Evolutionary conservation across 1,140 invertebrate genomes (phyloP), one percentile per base, ranked within the genome.

Genomic region (Drosophila guanche): DNA sequence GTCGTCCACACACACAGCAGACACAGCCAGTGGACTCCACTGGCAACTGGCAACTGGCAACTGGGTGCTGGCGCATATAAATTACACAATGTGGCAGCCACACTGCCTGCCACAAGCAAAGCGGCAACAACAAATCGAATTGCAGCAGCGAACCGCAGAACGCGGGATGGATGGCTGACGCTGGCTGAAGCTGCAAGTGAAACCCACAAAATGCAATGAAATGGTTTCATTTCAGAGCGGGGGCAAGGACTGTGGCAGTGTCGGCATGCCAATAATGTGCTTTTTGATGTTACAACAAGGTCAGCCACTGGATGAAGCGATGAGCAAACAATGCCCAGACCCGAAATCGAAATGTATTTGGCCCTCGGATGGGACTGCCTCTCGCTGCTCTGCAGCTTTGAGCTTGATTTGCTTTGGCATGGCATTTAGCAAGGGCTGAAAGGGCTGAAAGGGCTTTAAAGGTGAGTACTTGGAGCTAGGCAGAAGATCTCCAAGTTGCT

Each of bases 181-280:
- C 16, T 20, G 16, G 16, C 16, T 20, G 16, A 1, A 20, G 57
- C n/a, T 60, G 53, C 81, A 78, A 79, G 83, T 88, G 83, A 86
- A 86, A 79, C 83, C 83, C 83, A 76, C 61, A 79, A 86, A 86
- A 81, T 86, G 83, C 83, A 86, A 86, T 86, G 83, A 86, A 86
- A 86, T 86, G 83, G 78, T 75, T 88, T n/a, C n/a, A n/a, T n/a
- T n/a, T n/a, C n/a, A n/a, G n/a, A n/a, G n/a, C n/a, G n/a, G n/a
- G 40, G 14, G 1, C 23, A 8, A 14, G 57, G 33, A 23, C 48
- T 41, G 22, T 20, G 47, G 23, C 33, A 56, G 12, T 27, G 79
- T 61, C 79, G 79, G 79, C 79, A 51, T 69, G 62, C 61, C 76
- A 80, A 85, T 86, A 86, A 85, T 80, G 76, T 74, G 67, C 52